Percentiles rank a stretch among this genome's conserved stretches.
phyloP scores from a whole-genome alignment of 2,797 vertebrate species.

The Macroramphosus scolopax region DNA sequence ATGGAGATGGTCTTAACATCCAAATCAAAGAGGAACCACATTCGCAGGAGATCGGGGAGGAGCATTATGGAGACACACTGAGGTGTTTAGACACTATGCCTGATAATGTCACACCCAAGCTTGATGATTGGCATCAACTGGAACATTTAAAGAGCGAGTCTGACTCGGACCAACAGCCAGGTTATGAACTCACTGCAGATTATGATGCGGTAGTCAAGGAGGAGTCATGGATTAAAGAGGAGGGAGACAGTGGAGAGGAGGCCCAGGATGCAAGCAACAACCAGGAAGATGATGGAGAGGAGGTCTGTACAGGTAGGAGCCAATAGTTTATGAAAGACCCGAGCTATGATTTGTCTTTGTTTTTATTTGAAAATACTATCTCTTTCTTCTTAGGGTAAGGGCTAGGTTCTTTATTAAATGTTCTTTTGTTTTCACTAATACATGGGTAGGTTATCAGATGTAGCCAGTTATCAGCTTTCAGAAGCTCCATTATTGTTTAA shows the following conservation, averaged over 20 bases:
- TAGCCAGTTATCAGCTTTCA: too few species aligned
- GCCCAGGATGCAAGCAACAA: constrained; percentile 15
- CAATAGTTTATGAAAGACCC: background rate
- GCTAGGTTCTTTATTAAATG: too few species aligned
- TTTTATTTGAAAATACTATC: too few species aligned
- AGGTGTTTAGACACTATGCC: constrained; percentile 24
- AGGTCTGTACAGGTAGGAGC: constrained; percentile 46
- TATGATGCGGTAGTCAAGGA: constrained; percentile 49
- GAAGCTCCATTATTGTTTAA: too few species aligned
- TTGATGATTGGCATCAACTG: constrained; percentile 23
- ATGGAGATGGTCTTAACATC: constrained; percentile 32
- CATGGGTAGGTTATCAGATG: too few species aligned
- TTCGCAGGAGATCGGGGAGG: constrained; percentile 50
- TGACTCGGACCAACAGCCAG: constrained; percentile 29
- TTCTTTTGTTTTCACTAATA: too few species aligned
- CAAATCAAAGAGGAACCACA: constrained; percentile 69
- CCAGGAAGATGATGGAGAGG: constrained; percentile 20
- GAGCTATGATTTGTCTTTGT: too few species aligned
- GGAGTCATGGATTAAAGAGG: constrained; percentile 61
- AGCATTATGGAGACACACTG: constrained; percentile 9
- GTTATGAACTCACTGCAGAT: constrained; percentile 10
- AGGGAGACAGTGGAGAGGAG: constrained; percentile 45
- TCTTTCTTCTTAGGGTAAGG: too few species aligned
- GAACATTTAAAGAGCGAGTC: constrained; percentile 55
- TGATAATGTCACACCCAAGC: constrained; percentile 15